These are phyloP conservation scores for Amazona guildingii DNA, from an alignment of 2,113 vertebrate genomes.

Conservation along the genomic window DNA sequence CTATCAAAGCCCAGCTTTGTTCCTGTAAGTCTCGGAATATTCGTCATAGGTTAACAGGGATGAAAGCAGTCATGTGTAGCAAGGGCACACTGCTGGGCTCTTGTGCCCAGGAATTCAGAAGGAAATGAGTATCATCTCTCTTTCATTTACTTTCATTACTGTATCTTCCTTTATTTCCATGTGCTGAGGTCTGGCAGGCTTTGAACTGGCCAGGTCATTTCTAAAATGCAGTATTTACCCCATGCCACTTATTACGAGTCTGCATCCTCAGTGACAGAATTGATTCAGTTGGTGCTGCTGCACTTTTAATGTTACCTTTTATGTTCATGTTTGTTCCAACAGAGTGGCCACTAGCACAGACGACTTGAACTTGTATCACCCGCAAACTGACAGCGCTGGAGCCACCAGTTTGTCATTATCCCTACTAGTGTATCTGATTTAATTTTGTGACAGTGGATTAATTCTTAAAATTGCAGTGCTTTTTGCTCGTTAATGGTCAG, in stretches of 20 bases:
- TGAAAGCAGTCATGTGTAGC: slow-evolving; percentile 73
- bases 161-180: background rate
- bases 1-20: slow-evolving; percentile 79
- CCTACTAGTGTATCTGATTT: slow-evolving; percentile 64
- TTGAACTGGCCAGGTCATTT: background rate
- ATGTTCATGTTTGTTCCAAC: slow-evolving; percentile 70
- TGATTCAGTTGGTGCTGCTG: slow-evolving; percentile 50
- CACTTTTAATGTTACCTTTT: slow-evolving; percentile 65
- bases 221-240: slow-evolving; percentile 14
- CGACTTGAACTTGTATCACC: slow-evolving; percentile 72
- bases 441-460: slow-evolving; percentile 71
- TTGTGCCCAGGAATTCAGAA: slow-evolving; percentile 4
- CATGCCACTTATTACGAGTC: background rate
- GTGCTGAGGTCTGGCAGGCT: background rate
- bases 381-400: slow-evolving; percentile 58
- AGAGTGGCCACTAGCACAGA: slow-evolving; percentile 65
- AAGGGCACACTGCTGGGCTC: slow-evolving; percentile 66
- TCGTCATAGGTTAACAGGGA: slow-evolving; percentile 73
- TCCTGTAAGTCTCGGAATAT: slow-evolving; percentile 71
- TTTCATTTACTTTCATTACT: slow-evolving; percentile 32
- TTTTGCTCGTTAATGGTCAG: slow-evolving; percentile 63
- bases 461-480: slow-evolving; percentile 68
- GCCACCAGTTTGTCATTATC: slow-evolving; percentile 69
- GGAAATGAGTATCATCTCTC: slow-evolving; percentile 39
- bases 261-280: slow-evolving; percentile 17